phyloP scores from a whole-genome alignment of 2,797 vertebrate genomes.

The Urosaurus nigricauda region DNA sequence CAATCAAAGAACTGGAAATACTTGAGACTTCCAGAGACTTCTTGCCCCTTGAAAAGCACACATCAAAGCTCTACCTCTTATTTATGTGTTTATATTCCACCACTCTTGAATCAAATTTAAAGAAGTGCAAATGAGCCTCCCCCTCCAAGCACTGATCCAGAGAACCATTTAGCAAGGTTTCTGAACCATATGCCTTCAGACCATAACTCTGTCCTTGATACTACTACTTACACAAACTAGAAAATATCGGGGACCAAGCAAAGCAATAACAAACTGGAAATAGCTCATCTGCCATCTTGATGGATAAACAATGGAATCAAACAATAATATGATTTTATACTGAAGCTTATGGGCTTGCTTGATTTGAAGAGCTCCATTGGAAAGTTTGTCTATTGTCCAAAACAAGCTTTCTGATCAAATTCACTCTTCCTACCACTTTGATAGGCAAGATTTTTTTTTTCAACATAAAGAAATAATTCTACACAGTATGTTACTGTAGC shows the following conservation, averaged over 20 bases:
- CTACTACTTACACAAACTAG: background rate
- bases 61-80: too few relatives aligned
- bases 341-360: too few relatives aligned
- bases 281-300: background rate
- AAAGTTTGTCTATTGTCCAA: background rate
- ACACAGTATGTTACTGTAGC: slow-evolving; percentile 15
- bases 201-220: too few relatives aligned
- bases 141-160: too few relatives aligned
- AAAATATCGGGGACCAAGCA: background rate
- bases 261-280: background rate
- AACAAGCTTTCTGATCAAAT: background rate
- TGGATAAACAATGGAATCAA: background rate
- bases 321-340: background rate
- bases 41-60: too few relatives aligned
- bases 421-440: slow-evolving; percentile 17
- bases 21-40: too few relatives aligned
- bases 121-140: too few relatives aligned
- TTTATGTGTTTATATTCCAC: too few relatives aligned
- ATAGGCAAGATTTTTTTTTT: slow-evolving; percentile 24
- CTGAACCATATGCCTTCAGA: too few relatives aligned
- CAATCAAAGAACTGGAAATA: too few relatives aligned
- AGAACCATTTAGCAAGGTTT: too few relatives aligned
- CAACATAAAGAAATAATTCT: slow-evolving; percentile 10
- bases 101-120: too few relatives aligned
- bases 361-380: background rate